Base-by-base conservation (phyloP, 2,113 vertebrate species). In the Cyphomyrus plagiostoma region DNA sequence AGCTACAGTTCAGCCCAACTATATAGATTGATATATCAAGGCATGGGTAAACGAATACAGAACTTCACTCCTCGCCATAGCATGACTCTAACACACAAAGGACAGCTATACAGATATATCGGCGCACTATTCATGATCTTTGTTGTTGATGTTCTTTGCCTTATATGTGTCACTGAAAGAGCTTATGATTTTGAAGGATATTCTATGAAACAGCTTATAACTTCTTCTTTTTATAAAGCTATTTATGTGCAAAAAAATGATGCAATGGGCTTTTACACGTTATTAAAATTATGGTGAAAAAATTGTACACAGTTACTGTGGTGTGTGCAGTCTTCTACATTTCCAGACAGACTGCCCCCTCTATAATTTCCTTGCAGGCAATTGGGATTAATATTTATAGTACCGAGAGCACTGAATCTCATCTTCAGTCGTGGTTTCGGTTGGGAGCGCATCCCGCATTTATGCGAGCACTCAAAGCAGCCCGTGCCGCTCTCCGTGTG, bases 321-420 rank as follows among this genome's bases (percentile, higher is more conserved):
- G 48, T 87, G 49, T 35, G n/a, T 52, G 85, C 26, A n/a, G 26
- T 39, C 50, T 7, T 87, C 50, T 39, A 15, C 23, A 26, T 35
- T 87, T 87, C 11, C 11, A 87, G 85, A 53, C 50, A 86, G n/a
- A 48, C 26, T n/a, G 23, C 19, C 82, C 19, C 82, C 45, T 86
- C 49, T 53, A 15, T 87, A 53, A 87, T 87, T 53, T 15, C 30
- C 85, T 87, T 15, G 30, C 50, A 21, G 30, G 50, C 85, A 87
- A 52, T 86, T 52, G 15, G 85, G 49, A 53, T 87, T 87, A 87
- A 87, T 87, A 87, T 87, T 35, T 30, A 52, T 35, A 86, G 84
- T 35, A 19, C 84, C 48, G 4, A 35, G 49, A 26, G 23, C 11
- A 53, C 9, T 13, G 23, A 15, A 86, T 52, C 46, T 49, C 42